Base-by-base conservation (phyloP, 2,888 invertebrate genomes). In the Salpingus planirostris region DNA sequence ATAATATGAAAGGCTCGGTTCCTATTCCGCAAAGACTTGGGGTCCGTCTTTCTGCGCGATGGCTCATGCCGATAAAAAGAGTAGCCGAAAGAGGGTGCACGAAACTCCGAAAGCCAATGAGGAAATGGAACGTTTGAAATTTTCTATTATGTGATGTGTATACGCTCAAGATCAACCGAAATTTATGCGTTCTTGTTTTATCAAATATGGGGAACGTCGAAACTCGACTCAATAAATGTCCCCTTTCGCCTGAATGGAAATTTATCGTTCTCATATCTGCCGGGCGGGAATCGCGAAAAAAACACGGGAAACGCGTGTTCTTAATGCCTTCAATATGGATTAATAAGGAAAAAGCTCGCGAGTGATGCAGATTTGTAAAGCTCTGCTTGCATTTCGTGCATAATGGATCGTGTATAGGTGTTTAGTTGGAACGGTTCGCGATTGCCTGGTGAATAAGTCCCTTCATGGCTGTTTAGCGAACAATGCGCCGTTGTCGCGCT, bases 1-100 rank as follows among this genome's bases (percentile, higher is more conserved):
- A 49, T 47, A 42, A 32, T 31, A 42, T 42, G 31, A 40, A 34
- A 15, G 36, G 25, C 8, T 8, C 6, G 27, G 8, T 15, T 27
- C 11, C 13, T 14, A 29, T 28, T 24, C 33, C 33, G 28, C 33
- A 32, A 21, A 21, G 22, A n/a, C n/a, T n/a, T 21, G 18, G 33
- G 33, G 33, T 28, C 12, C 26, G 23, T 23, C 27, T 13, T 8
- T 18, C 18, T 18, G 5, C 18, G 5, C 18, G 5, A 8, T 18
- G 18, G 5, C 18, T 18, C 5, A 18, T 18, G 33, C 18, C 33
- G 25, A 31, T 24, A 31, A 25, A 31, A 30, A 31, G 25, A 13
- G 18, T 8, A n/a, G 18, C 18, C 5, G 24, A 25, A 25, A 22
- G 28, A 27, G 27, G 25, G 14, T 27, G 28, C 18, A 15, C 24